Base-by-base conservation (phyloP, 2,888 invertebrate genomes). In the Trissolcus japonicus region DNA sequence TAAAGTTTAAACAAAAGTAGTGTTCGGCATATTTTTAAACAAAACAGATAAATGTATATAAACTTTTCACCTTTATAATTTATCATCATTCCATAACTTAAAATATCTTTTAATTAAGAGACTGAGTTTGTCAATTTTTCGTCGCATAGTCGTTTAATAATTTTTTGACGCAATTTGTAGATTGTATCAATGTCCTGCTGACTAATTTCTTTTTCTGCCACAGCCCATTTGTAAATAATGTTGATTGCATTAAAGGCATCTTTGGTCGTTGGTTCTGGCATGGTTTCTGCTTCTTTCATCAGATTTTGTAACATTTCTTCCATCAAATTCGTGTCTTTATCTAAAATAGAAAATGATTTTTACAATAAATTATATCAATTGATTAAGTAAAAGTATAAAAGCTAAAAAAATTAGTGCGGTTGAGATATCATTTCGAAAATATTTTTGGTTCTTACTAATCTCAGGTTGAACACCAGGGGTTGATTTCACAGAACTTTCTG, bases 161-260 rank as follows among this genome's bases (percentile, higher is more conserved):
- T 66, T 55, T 66, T 56, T 50, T 54, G 54, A 2, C 71, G 76
- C 35, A 71, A 21, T 57, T 71, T 76, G 6, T 62, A 13, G 0
- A 65, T 6, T 41, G 66, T 59, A 14, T 48, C 16, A 62, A 71
- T 61, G 11, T 71, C 62, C 57, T 72, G 40, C 0, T 54, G 25
- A 25, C 29, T 57, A 4, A 13, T 16, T 50, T 48, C 67, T 63
- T 40, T 72, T 53, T 50, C 68, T 67, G 35, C 54, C 4, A 68
- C 51, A 3, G 56, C 40, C 76, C 76, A 77, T 43, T 77, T 67
- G 25, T 72, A 72, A 55, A 77, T 53, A 60, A 60, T 72, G 14
- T 62, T 63, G 11, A 77, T 56, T 59, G 76, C 76, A 40, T 63
- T 77, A 62, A 77, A 77, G 67, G 72, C 76, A 67, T 77, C 76